Base-by-base conservation (phyloP, 2,113 vertebrate genomes). In the Psettodes erumei region DNA sequence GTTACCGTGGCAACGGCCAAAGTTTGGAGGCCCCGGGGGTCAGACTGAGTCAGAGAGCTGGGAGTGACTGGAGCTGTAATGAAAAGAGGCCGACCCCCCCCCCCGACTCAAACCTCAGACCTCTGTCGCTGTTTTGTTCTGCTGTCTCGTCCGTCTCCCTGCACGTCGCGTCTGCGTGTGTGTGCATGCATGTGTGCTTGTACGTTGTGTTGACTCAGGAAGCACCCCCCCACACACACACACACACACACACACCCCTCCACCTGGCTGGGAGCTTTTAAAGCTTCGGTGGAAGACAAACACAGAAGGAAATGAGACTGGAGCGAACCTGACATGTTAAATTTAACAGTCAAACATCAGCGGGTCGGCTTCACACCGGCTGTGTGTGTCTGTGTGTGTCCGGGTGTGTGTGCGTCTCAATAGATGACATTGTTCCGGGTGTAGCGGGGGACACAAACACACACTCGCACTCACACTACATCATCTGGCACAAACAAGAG, bases 331-430 rank as follows among this genome's bases (percentile, higher is more conserved):
- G 75, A 84, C 47, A 43, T 83, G 91, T 85, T 80, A 90, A 86
- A 91, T 92, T 69, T 93, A 70, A 77, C 91, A 90, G 77, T 75
- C 86, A 91, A 89, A 92, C 88, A 77, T 54, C 71, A 88, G 6
- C 75, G 30, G 71, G 19, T 32, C 53, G 8, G 67, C 77, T 84
- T 86, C 71, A 76, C 87, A 84, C 75, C 33, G 5, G 23, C 12
- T 43, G 18, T 38, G 58, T 42, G 13, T 48, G 54, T 64, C 43
- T 53, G n/a, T 45, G 30, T 59, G 54, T 37, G 35, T 56, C 38
- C 48, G 56, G 43, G 25, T 51, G 15, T 67, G 71, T 58, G 59
- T 33, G 40, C 43, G 55, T 19, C 53, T 72, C 64, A 79, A 70
- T 69, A 50, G 71, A 11, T 71, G 75, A 77, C 77, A 71, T 77